These are phyloP conservation scores for Pipistrellus kuhlii DNA, from an alignment of 2,797 vertebrate genomes.

Conservation along the genomic window DNA sequence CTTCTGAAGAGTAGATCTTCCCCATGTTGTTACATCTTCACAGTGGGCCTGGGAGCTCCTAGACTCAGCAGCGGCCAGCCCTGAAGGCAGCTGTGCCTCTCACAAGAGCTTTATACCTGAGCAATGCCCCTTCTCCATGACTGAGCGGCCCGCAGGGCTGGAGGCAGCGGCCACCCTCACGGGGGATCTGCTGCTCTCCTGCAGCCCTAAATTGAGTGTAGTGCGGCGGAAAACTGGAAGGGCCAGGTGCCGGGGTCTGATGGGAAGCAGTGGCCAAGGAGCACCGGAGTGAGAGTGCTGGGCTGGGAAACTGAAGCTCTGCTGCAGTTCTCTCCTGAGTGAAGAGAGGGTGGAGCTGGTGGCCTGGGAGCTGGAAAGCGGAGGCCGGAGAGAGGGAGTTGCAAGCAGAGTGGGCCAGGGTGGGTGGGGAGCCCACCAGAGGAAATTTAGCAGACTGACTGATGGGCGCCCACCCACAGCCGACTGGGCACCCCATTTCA, in stretches of 20 bases:
- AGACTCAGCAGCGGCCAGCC: background rate
- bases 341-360: constrained; percentile 7
- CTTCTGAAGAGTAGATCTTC: constrained; percentile 36
- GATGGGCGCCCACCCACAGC: background rate
- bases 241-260: background rate
- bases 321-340: background rate
- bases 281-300: background rate
- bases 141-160: background rate
- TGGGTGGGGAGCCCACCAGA: background rate
- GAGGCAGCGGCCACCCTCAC: background rate
- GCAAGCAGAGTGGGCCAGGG: background rate
- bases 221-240: constrained; percentile 60
- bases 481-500: background rate
- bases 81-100: background rate
- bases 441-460: background rate
- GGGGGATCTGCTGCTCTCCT: constrained; percentile 26
- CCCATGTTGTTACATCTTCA: constrained; percentile 33
- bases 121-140: background rate
- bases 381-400: background rate
- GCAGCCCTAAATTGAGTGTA: constrained; percentile 41
- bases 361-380: background rate
- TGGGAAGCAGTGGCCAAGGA: background rate
- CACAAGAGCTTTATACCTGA: fast-evolving
- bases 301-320: background rate
- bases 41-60: background rate